phyloP scores from a whole-genome alignment of 2,113 vertebrate species.

The Pao palembangensis region DNA sequence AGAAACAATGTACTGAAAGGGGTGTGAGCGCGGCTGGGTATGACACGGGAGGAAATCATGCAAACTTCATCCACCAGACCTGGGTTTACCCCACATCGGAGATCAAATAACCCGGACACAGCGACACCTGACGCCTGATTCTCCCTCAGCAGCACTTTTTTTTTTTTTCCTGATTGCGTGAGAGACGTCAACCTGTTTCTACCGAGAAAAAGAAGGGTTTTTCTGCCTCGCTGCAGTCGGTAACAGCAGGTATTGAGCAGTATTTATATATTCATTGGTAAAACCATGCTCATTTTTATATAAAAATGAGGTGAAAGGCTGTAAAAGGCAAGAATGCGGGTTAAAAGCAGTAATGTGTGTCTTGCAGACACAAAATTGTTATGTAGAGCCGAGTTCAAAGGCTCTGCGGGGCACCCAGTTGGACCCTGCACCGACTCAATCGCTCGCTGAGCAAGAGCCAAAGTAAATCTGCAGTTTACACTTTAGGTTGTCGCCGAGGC shows the following conservation, averaged over 20 bases:
- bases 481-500: slow-evolving; percentile 41
- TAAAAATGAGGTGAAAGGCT: slow-evolving; percentile 1
- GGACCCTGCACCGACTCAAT: slow-evolving; percentile 24
- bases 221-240: not conserved
- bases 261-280: not conserved
- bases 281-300: not conserved
- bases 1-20: too few relatives aligned
- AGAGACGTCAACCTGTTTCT: not conserved
- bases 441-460: slow-evolving; percentile 55
- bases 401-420: slow-evolving; percentile 30
- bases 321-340: not conserved
- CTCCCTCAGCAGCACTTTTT: too few relatives aligned
- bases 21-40: too few relatives aligned
- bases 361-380: slow-evolving; percentile 7
- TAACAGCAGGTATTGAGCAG: too few relatives aligned
- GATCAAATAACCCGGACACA: too few relatives aligned
- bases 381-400: slow-evolving; percentile 31
- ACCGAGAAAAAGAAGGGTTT: not conserved
- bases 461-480: slow-evolving; percentile 46
- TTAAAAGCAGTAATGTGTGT: slow-evolving; percentile 19
- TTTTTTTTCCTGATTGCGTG: too few relatives aligned
- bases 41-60: too few relatives aligned
- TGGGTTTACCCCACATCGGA: too few relatives aligned
- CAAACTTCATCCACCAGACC: too few relatives aligned
- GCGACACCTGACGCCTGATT: too few relatives aligned